Percentiles rank a stretch among this genome's conserved stretches.
Conservation (phyloP, 2,797 vertebrate species). For the Pygocentrus nattereri region DNA sequence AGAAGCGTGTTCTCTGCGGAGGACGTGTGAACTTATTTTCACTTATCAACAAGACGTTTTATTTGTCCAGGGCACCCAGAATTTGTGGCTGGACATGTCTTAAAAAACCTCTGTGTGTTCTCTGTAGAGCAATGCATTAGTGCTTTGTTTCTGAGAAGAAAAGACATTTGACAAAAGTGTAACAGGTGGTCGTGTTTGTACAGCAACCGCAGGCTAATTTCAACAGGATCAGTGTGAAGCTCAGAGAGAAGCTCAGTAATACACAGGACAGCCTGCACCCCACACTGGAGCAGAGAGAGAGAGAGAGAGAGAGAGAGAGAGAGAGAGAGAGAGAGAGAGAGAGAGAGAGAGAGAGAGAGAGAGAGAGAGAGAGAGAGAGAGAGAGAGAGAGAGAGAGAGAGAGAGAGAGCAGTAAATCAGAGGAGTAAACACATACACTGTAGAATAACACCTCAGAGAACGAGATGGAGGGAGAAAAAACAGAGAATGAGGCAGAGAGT, state of each 20-base stretch:
- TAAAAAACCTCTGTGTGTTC: too few relatives aligned
- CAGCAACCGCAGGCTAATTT: constrained; percentile 55
- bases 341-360: constrained; percentile 3
- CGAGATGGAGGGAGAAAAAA: too few relatives aligned
- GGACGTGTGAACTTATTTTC: too few relatives aligned
- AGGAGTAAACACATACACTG: constrained; percentile 55
- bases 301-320: not conserved
- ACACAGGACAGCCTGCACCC: constrained; percentile 39
- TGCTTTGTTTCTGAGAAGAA: constrained; percentile 29
- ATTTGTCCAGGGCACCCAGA: too few relatives aligned
- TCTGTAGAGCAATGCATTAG: constrained; percentile 7
- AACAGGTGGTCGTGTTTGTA: constrained; percentile 54
- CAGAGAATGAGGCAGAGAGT: too few relatives aligned
- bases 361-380: too few relatives aligned
- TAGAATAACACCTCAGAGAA: constrained; percentile 41
- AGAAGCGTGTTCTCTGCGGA: too few relatives aligned
- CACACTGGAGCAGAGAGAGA: constrained; percentile 28
- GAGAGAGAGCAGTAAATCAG: constrained; percentile 54
- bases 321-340: constrained; percentile 10
- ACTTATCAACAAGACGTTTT: too few relatives aligned
- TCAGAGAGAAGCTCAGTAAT: constrained; percentile 41
- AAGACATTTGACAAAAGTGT: constrained; percentile 56
- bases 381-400: constrained; percentile 16
- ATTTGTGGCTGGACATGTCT: too few relatives aligned
- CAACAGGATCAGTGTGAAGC: constrained; percentile 51